Evolutionary conservation across 1,140 invertebrate species (phyloP).

Genomic region (Eufriesea mexicana): DNA sequence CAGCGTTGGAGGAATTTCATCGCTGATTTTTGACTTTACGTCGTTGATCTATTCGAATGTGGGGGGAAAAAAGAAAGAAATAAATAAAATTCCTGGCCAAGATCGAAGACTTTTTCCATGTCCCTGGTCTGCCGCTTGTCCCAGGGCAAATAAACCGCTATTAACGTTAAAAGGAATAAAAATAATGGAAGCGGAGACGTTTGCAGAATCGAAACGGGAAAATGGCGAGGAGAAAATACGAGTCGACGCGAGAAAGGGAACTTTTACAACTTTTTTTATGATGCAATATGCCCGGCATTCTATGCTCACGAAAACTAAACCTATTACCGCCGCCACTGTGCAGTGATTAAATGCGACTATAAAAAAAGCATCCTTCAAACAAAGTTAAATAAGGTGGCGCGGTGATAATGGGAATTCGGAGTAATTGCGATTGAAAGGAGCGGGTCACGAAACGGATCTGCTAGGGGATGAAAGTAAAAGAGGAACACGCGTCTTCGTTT

Average conservation of each 20-base stretch:
- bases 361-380: slow-evolving; percentile 71
- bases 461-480: neutral
- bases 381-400: slow-evolving; percentile 72
- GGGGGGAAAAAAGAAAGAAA: too few relatives aligned
- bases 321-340: slow-evolving; percentile 67
- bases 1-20: too few relatives aligned
- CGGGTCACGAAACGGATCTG: slow-evolving; percentile 5
- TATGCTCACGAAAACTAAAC: slow-evolving; percentile 71
- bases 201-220: neutral
- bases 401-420: slow-evolving; percentile 64
- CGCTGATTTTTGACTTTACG: too few relatives aligned
- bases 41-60: too few relatives aligned
- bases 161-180: slow-evolving; percentile 9
- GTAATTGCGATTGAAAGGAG: slow-evolving; percentile 59
- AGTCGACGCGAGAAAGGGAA: slow-evolving; percentile 47
- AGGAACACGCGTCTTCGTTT: neutral
- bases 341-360: slow-evolving; percentile 73
- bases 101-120: neutral
- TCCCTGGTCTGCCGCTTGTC: neutral
- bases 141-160: neutral
- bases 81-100: neutral
- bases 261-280: slow-evolving; percentile 77
- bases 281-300: slow-evolving; percentile 62
- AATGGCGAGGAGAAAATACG: slow-evolving; percentile 18
- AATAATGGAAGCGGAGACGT: neutral